Base-by-base conservation (phyloP, 2,888 invertebrate genomes). In the Ormyrus nitidulus region DNA sequence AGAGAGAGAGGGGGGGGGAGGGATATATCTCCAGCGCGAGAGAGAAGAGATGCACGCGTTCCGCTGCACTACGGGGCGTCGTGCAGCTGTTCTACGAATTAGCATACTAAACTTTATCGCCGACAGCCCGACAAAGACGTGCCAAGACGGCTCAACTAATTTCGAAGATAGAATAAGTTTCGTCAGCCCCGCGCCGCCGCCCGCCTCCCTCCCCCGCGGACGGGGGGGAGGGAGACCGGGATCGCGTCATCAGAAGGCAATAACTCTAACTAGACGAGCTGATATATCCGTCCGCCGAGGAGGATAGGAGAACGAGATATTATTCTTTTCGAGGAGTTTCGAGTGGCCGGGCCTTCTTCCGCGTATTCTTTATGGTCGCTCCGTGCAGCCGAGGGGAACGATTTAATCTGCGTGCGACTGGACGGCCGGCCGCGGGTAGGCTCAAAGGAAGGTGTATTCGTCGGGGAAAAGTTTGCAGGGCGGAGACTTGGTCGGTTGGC, bases 41-140 rank as follows among this genome's bases (percentile, higher is more conserved):
- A 4, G 34, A 34, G 34, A 34, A 34, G 34, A 69, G 79, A 81
- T 80, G 77, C 58, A 56, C 81, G 80, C 77, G 68, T 34, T 34
- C 19, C 54, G 44, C 34, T 34, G 34, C 34, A 34, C 34, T 34
- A 4, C 34, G 59, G 46, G 8, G n/a, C 75, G 83, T 83, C 85
- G 88, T 87, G 87, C 90, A 90, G 90, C 90, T 90, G 90, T 89
- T 90, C 89, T 87, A 83, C 85, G 87, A 90, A 90, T 90, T 90
- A 90, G 89, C 90, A 90, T 90, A 90, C 89, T 90, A 90, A 90
- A 90, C 90, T 90, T 90, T 89, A 90, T 90, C 90, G 88, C 90
- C 90, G 88, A 89, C 89, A 89, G 88, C 89, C 87, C 89, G 89
- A 90, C 90, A 90, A 90, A 90, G 90, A 90, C 89, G 90, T 90